These are phyloP conservation scores for Esox niger DNA, from an alignment of 2,113 vertebrate genomes.

Conservation along the genomic window DNA sequence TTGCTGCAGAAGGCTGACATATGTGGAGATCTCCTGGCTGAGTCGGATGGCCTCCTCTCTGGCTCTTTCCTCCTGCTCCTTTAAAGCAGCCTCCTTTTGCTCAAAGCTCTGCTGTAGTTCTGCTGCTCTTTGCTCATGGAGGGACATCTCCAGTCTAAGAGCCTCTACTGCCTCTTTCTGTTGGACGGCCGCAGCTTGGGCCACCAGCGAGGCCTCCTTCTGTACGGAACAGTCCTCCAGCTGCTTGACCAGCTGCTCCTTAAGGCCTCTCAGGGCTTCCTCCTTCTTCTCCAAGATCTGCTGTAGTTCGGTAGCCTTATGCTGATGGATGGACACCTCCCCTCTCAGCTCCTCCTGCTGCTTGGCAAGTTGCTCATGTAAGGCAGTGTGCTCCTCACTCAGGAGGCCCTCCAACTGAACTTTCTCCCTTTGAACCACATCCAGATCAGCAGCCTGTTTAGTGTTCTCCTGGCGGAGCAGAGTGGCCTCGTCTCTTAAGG, in stretches of 20 bases:
- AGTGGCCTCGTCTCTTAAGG: conserved; percentile 61
- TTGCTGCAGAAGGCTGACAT: no score
- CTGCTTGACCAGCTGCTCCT: no score
- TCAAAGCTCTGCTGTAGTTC: neutral
- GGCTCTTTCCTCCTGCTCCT: no score
- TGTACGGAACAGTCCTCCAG: neutral
- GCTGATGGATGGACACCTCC: no score
- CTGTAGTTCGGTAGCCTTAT: no score
- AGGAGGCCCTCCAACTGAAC: neutral
- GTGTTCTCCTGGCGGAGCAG: conserved; percentile 32
- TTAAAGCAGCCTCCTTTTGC: no score
- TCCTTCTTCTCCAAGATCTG: neutral
- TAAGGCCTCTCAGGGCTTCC: no score
- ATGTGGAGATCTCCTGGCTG: no score
- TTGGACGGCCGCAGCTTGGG: neutral
- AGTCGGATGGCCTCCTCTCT: no score
- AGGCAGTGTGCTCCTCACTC: neutral
- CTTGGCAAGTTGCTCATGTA: neutral
- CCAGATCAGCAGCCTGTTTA: neutral
- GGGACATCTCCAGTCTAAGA: conserved; percentile 25
- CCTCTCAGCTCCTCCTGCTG: neutral
- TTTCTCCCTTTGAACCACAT: neutral
- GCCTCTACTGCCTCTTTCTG: neutral
- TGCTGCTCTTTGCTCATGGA: conserved; percentile 6
- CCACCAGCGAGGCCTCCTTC: neutral